Percentiles rank a stretch among this genome's conserved stretches.
Conservation (phyloP, 2,888 invertebrate genomes). For the Phrixothrix hirtus region DNA sequence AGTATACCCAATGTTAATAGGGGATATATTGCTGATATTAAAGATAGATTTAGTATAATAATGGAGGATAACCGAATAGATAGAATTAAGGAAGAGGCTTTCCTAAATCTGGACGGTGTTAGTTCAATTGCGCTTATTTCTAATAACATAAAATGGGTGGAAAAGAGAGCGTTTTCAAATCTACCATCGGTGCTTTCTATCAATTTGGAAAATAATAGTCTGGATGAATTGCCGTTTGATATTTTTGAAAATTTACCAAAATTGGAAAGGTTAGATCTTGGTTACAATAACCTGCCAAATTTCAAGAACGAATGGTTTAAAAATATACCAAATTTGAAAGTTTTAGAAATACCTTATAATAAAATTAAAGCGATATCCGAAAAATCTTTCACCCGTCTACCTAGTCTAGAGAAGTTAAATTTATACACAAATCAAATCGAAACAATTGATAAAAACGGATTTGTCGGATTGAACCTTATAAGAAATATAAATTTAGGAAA, state of each 20-base stretch:
- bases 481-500: neutral
- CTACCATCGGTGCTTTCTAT: neutral
- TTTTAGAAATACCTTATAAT: conserved; percentile 2
- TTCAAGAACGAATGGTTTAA: conserved; percentile 4
- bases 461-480: neutral
- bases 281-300: neutral
- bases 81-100: conserved; percentile 3
- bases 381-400: neutral
- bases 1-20: conserved; percentile 3
- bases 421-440: neutral
- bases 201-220: conserved; percentile 8
- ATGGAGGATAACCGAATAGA: conserved; percentile 5
- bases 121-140: conserved; percentile 6
- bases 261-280: conserved; percentile 3
- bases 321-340: conserved; percentile 1
- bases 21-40: neutral
- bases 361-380: neutral
- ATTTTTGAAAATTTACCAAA: conserved; percentile 4
- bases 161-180: conserved; percentile 1
- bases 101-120: conserved; percentile 4
- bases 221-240: neutral
- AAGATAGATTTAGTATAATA: neutral
- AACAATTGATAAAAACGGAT: neutral
- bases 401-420: conserved; percentile 3
- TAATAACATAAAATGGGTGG: conserved; percentile 4